These are phyloP conservation scores for Gorsachius goisagi DNA, from an alignment of 2,113 vertebrate genomes.

Conservation along the genomic window DNA sequence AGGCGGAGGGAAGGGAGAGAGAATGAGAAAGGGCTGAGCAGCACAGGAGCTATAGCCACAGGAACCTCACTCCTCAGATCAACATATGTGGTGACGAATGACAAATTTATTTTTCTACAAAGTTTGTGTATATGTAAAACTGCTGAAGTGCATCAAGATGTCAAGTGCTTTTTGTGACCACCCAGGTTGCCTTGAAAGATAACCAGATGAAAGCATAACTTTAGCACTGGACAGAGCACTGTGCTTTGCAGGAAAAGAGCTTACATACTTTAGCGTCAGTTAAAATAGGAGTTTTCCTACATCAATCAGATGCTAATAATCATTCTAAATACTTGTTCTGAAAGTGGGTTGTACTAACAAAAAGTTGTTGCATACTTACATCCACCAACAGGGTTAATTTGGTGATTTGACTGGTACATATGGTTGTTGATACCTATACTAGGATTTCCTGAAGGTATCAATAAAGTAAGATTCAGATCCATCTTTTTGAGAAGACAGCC, in stretches of 20 bases:
- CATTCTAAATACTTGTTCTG: slow-evolving; percentile 43
- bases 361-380: neutral
- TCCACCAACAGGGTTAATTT: neutral
- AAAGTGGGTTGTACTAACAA: slow-evolving; percentile 44
- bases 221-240: slow-evolving; percentile 76
- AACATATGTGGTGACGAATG: slow-evolving; percentile 99
- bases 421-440: neutral
- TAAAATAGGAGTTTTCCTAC: slow-evolving; percentile 42
- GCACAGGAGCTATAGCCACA: slow-evolving; percentile 78
- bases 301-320: slow-evolving; percentile 68
- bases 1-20: neutral
- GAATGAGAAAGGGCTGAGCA: slow-evolving; percentile 59
- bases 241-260: slow-evolving; percentile 48
- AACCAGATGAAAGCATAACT: slow-evolving; percentile 98
- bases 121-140: slow-evolving; percentile 99
- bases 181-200: slow-evolving; percentile 99
- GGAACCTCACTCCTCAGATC: slow-evolving; percentile 83
- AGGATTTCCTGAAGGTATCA: neutral
- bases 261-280: slow-evolving; percentile 1
- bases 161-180: slow-evolving; percentile 99
- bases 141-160: slow-evolving; percentile 99
- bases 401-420: neutral
- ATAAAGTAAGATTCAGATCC: neutral
- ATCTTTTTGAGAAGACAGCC: neutral
- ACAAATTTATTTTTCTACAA: slow-evolving; percentile 99